These are phyloP conservation scores for Mesoligia furuncula DNA, from an alignment of 2,888 invertebrate species.

Conservation along the genomic window DNA sequence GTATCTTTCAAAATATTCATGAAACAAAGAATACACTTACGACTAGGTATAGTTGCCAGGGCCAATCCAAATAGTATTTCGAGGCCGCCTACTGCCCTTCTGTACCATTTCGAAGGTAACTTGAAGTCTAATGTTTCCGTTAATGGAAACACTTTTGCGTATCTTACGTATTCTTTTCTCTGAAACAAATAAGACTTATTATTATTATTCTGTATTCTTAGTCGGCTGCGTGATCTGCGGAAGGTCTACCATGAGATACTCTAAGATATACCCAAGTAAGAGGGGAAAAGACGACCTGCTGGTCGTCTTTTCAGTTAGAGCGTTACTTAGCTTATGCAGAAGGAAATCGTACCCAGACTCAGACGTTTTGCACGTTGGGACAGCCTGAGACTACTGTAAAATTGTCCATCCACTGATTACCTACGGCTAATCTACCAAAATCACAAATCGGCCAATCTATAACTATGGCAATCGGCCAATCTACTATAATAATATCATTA, in stretches of 20 bases:
- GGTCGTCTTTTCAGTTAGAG: too few species aligned
- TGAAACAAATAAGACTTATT: constrained; percentile 86
- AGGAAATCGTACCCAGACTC: background rate
- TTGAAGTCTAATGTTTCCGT: constrained; percentile 95
- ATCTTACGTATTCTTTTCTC: constrained; percentile 98
- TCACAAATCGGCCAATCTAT: too few species aligned
- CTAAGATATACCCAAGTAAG: background rate
- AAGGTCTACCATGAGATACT: background rate
- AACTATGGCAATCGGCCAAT: too few species aligned
- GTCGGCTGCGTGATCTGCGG: background rate
- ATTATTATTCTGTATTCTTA: background rate
- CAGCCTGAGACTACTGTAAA: background rate
- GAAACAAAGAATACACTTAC: constrained; percentile 89
- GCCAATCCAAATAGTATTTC: constrained; percentile 96
- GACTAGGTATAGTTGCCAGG: constrained; percentile 95
- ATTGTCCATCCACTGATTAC: background rate
- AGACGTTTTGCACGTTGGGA: background rate
- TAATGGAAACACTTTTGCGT: constrained; percentile 98
- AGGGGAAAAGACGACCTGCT: background rate
- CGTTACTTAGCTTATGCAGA: background rate
- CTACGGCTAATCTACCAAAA: too few species aligned
- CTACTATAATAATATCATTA: too few species aligned
- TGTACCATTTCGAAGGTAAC: constrained; percentile 97
- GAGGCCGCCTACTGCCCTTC: constrained; percentile 95
- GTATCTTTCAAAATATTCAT: background rate